Conservation (phyloP, 2,888 invertebrate species). For the Saturnia pavonia region DNA sequence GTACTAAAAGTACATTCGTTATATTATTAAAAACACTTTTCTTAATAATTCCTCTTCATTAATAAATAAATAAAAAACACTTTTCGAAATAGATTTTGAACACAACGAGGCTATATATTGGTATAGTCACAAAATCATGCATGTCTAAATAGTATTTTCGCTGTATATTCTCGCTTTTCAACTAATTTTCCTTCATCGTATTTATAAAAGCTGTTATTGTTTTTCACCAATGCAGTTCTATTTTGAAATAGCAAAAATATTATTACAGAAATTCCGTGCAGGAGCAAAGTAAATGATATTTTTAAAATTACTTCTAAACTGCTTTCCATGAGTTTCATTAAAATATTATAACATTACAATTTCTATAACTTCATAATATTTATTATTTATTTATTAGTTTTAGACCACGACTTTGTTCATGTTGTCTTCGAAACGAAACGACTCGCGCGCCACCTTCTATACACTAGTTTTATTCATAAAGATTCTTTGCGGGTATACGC, state of each 20-base stretch:
- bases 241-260: background rate
- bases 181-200: background rate
- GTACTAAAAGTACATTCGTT: background rate
- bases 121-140: background rate
- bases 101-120: background rate
- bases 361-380: too few species aligned
- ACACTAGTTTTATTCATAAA: too few species aligned
- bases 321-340: background rate
- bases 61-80: background rate
- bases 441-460: too few species aligned
- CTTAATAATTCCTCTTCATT: background rate
- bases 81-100: background rate
- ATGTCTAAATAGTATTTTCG: background rate
- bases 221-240: background rate
- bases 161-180: background rate
- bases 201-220: background rate
- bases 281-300: background rate
- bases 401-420: too few species aligned
- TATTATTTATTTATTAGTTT: too few species aligned
- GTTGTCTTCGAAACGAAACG: too few species aligned
- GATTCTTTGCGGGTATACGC: too few species aligned
- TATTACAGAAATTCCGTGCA: background rate
- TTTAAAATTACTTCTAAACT: background rate
- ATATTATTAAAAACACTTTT: background rate
- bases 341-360: background rate